Evolutionary conservation across 2,888 invertebrate species (phyloP), one percentile per base, ranked within the genome.

Genomic region (Watsonalla binaria): DNA sequence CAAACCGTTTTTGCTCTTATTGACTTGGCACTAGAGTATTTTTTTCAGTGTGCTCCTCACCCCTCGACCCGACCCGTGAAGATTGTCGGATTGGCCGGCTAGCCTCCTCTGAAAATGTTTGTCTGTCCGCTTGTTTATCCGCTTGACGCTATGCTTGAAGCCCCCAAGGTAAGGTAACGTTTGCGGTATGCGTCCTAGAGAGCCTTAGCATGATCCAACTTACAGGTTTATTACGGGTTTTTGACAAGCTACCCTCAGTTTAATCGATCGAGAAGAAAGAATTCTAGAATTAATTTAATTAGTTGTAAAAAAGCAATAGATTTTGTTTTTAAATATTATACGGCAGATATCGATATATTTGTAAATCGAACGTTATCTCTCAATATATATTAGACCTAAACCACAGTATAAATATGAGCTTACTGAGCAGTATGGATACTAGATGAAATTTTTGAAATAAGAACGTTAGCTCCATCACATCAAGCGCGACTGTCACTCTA

Each of bases 21-120:
- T 82, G 85, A 88, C 82, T 79, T 87, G 88, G 90, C 90, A 86
- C 86, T 90, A 91, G 90, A 91, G 86, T 88, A 84, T 90, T 86
- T 90, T 88, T 91, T 91, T 89, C 91, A 91, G 91, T 91, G 90
- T 88, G 80, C 78, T 84, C 89, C 89, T 85, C 88, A 92, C 92
- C 92, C 91, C 92, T 90, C 91, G 92, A 92, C 92, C 92, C 87
- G 92, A 92, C 89, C 84, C 84, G 77, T 77, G 85, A 84, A 84
- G 84, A 84, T 69, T 79, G 80, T 82, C 84, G 82, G 81, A 74
- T 72, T 82, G 79, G 83, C 86, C 88, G 90, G 90, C 90, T 90
- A 90, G 86, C 90, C 90, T 90, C 90, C 90, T 91, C 86, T 87
- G 86, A 87, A 90, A 84, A 81, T 90, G 86, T 89, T 87, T 88